Evolutionary conservation across 2,797 vertebrate species (phyloP).

Genomic region (Pterois miles): DNA sequence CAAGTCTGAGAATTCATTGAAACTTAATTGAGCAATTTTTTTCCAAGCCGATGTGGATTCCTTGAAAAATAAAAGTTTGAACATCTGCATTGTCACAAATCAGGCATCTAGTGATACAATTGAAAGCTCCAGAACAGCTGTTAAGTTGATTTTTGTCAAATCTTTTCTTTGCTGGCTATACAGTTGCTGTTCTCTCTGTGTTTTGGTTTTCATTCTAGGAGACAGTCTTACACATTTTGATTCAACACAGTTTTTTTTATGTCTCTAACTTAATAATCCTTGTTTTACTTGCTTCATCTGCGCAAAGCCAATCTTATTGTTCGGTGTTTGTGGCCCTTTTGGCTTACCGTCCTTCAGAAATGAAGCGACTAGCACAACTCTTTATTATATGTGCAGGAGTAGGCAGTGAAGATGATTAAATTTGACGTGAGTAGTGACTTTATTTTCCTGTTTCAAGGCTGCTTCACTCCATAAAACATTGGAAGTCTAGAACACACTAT

Average conservation of each 20-base stretch:
- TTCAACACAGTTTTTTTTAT: too few species aligned
- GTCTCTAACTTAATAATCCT: background rate
- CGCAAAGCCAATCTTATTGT: background rate
- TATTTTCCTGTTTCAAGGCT: slow-evolving; percentile 45
- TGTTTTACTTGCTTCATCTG: background rate
- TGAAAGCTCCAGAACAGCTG: background rate
- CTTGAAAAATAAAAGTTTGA: background rate
- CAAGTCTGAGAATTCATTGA: background rate
- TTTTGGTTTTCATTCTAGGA: background rate
- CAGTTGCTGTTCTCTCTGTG: background rate
- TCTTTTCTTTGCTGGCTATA: background rate
- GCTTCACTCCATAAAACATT: slow-evolving; percentile 46
- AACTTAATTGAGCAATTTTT: background rate
- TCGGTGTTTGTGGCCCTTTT: background rate
- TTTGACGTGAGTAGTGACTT: slow-evolving; percentile 23
- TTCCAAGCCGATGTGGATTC: background rate
- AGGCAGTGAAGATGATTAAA: slow-evolving; percentile 20
- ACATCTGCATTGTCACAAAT: background rate
- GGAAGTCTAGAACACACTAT: slow-evolving; percentile 16
- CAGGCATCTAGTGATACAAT: background rate
- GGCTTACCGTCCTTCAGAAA: background rate
- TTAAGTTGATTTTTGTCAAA: background rate
- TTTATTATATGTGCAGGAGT: background rate
- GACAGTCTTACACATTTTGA: background rate
- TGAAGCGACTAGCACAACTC: background rate